Base-by-base conservation (phyloP, 2,888 invertebrate genomes). In the Caenorhabditis doughertyi region DNA sequence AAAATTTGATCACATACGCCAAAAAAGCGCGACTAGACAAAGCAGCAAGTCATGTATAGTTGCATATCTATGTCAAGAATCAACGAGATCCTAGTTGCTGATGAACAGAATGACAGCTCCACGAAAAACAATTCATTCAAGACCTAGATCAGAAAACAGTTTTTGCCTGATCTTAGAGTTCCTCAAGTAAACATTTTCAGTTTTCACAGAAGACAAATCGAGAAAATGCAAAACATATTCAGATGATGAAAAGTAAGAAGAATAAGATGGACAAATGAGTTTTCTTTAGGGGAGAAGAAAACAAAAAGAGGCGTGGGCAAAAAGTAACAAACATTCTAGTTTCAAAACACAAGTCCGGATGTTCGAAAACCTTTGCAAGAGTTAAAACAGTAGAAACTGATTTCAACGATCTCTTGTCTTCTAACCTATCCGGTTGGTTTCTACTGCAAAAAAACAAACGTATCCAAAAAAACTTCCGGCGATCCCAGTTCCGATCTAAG, bases 1-100 rank as follows among this genome's bases (percentile, higher is more conserved):
- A 77, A 77, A 77, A 77, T 77, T 77, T 77, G 77, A 77, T 77
- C 77, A 77, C 68, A 60, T 58, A 51, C 76, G 58, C 76, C 76
- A 68, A 77, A 77, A n/a, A 77, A 60, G 49, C 56, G 58, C 32
- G 77, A 49, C 39, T 18, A 21, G 49, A 35, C 68, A 18, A 42
- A 32, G 60, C 21, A 42, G 18, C 13, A 32, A 70, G 58, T 56
- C 70, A 56, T 70, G 70, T 58, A 29, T 68, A 53, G 53, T 67
- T 67, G 42, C 53, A 68, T 55, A 68, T 70, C 32, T 49, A n/a
- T 32, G 65, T 49, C 35, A 32, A 49, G 42, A 60, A 21, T 13
- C 16, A 32, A n/a, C 2, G 18, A 39, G 23, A 39, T 16, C 21
- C 39, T 58, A 13, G 58, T 53, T 11, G 29, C 35, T 56, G 32